phyloP scores from a whole-genome alignment of 92 coral and sea anemone species.

The Zoanthus sociatus region DNA sequence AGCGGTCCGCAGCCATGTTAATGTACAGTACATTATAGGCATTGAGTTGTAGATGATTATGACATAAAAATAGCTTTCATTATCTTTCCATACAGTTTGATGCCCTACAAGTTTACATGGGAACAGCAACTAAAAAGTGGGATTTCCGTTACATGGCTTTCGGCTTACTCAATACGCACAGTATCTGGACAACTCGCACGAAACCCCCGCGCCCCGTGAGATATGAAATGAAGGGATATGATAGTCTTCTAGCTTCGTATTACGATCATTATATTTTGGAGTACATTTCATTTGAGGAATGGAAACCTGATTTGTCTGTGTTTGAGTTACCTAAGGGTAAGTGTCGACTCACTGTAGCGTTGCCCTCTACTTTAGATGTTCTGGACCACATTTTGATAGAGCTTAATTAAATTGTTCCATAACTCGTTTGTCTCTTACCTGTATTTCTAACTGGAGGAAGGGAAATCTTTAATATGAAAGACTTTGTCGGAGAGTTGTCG shows the following conservation, averaged over 20 bases:
- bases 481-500: no score
- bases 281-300: conserved; percentile 93
- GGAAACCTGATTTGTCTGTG: conserved; percentile 85
- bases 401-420: no score
- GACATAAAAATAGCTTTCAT: no score
- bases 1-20: no score
- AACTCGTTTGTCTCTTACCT: no score
- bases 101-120: conserved; percentile 66
- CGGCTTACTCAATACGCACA: conserved; percentile 85
- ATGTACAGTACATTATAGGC: no score
- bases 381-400: no score
- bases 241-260: conserved; percentile 90
- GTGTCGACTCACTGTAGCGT: not conserved
- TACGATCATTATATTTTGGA: conserved; percentile 91
- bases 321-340: conserved; percentile 93
- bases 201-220: conserved; percentile 91
- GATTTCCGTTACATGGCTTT: conserved; percentile 86
- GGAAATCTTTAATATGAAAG: no score
- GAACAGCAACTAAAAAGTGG: conserved; percentile 87
- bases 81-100: not conserved
- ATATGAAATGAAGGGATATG: conserved; percentile 98
- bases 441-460: no score
- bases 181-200: conserved; percentile 81
- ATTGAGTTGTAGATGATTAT: no score
- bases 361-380: no score